Percentiles rank a stretch among this genome's conserved stretches.
phyloP scores from a whole-genome alignment of 2,888 invertebrate species.

The Labia minor region DNA sequence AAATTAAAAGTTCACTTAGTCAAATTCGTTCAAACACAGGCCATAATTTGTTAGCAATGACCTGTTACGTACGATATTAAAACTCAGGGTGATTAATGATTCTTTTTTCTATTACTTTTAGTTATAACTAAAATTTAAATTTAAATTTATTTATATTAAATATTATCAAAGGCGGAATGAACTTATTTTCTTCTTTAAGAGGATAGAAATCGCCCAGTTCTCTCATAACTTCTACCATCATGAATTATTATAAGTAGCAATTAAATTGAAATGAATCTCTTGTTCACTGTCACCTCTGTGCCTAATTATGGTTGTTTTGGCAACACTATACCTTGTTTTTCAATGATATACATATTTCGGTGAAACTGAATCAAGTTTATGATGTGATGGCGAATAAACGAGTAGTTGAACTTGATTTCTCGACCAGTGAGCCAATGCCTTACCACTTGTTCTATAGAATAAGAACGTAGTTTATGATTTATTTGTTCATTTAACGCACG shows the following conservation, averaged over 20 bases:
- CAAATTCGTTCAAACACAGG: too few species aligned
- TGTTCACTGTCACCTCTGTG: neutral
- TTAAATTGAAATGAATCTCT: neutral
- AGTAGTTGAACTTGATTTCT: neutral
- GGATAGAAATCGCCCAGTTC: neutral
- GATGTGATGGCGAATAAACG: neutral
- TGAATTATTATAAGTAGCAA: neutral
- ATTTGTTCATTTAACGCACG: neutral
- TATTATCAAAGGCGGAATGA: too few species aligned
- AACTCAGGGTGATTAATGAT: too few species aligned
- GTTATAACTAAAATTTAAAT: too few species aligned
- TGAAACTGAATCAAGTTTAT: neutral
- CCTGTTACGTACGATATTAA: too few species aligned
- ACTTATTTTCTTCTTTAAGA: too few species aligned
- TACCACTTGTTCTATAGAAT: neutral
- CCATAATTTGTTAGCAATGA: too few species aligned
- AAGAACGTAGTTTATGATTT: neutral
- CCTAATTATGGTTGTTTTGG: neutral
- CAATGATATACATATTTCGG: neutral
- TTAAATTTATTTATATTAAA: too few species aligned
- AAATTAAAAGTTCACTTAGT: too few species aligned
- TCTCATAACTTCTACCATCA: neutral
- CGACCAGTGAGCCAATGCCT: neutral
- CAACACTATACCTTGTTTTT: neutral
- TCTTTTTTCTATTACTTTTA: too few species aligned